Evolutionary conservation across 2,888 invertebrate genomes (phyloP).

Genomic region (Stegana nigrithorax): DNA sequence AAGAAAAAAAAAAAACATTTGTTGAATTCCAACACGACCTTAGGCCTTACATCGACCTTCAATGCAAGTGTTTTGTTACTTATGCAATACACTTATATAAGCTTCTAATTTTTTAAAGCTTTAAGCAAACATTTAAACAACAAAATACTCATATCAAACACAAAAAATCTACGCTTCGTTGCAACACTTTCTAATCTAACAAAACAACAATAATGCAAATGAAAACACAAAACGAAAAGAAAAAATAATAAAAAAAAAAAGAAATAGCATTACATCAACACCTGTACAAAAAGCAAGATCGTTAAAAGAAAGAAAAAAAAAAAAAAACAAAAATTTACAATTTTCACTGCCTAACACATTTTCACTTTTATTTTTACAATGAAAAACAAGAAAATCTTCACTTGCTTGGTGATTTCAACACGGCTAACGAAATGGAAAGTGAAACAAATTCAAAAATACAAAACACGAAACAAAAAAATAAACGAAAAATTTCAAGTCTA

Average conservation of each 20-base stretch:
- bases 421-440: constrained; percentile 12
- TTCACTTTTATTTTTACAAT: constrained; percentile 8
- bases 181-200: background rate
- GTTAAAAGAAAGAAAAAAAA: background rate
- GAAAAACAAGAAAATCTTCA: constrained; percentile 9
- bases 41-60: too few species aligned
- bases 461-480: background rate
- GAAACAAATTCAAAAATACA: background rate
- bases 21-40: too few species aligned
- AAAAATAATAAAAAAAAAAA: background rate
- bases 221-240: background rate
- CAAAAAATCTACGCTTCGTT: background rate
- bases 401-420: background rate
- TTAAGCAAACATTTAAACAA: too few species aligned
- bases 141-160: background rate
- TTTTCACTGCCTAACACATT: constrained; percentile 5
- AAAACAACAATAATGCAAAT: background rate
- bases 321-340: background rate
- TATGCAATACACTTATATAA: too few species aligned
- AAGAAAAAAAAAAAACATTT: too few species aligned
- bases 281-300: background rate
- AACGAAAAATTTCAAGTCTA: background rate
- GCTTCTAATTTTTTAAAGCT: too few species aligned
- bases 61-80: too few species aligned
- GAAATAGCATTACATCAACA: constrained; percentile 3